phyloP scores from a whole-genome alignment of 2,113 vertebrate genomes.

The Psephotus haematonotus region DNA sequence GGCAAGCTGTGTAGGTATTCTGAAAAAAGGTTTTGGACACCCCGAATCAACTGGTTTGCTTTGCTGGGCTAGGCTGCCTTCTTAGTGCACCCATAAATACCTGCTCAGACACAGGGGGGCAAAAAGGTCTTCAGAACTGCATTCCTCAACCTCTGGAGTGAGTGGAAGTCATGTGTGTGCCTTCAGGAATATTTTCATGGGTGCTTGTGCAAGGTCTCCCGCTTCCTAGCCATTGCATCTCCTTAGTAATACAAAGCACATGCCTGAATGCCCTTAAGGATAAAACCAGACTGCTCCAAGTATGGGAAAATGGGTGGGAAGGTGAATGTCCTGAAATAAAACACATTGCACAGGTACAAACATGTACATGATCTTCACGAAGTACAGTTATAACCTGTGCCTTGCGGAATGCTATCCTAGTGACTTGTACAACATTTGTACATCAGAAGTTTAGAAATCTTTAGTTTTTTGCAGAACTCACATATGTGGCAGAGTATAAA shows the following conservation, averaged over 20 bases:
- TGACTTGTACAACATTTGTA: not conserved
- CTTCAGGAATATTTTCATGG: not conserved
- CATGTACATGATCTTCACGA: not conserved
- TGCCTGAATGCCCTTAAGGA: no score
- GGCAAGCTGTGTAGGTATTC: not conserved
- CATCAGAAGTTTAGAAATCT: not conserved
- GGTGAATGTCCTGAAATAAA: not conserved
- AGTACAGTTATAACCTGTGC: not conserved
- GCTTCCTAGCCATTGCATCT: not conserved
- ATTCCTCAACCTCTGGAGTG: not conserved
- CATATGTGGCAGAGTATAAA: not conserved
- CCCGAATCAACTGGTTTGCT: not conserved
- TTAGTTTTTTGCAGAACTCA: not conserved
- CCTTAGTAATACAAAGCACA: not conserved
- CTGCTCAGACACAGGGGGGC: not conserved
- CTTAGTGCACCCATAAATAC: not conserved
- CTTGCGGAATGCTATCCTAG: fast-evolving
- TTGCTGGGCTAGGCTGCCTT: not conserved
- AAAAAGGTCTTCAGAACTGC: not conserved
- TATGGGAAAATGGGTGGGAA: not conserved
- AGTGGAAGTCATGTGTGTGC: fast-evolving
- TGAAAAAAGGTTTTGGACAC: not conserved
- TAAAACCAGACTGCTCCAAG: not conserved
- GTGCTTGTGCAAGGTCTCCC: not conserved
- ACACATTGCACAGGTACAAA: fast-evolving